These are phyloP conservation scores for Ficedula albicollis DNA, from an alignment of 2,797 vertebrate species.

Conservation along the genomic window DNA sequence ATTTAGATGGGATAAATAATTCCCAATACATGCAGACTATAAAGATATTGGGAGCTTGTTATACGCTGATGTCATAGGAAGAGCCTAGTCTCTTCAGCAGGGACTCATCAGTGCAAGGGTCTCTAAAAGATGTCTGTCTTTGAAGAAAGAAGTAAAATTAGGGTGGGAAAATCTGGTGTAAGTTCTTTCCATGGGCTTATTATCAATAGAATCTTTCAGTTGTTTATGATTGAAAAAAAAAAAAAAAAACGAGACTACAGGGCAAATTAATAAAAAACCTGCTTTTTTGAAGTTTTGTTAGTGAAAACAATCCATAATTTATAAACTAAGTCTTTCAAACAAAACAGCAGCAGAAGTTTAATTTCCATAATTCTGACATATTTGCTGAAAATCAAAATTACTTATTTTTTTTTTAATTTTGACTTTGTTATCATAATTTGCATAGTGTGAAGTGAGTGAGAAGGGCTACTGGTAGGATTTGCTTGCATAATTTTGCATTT, in stretches of 20 bases:
- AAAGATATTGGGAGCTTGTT: conserved; percentile 24
- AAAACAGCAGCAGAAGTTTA: conserved; percentile 39
- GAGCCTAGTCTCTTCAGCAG: neutral
- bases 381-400: conserved; percentile 46
- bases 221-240: conserved; percentile 31
- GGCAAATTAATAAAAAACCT: conserved; percentile 14
- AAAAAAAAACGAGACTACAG: neutral
- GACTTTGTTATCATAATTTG: conserved; percentile 16
- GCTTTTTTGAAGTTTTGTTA: neutral
- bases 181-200: neutral
- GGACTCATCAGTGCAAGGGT: conserved; percentile 14
- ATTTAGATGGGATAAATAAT: conserved; percentile 22
- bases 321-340: conserved; percentile 49
- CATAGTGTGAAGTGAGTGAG: conserved; percentile 18
- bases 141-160: neutral
- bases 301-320: conserved; percentile 20
- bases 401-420: neutral
- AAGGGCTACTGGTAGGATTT: conserved; percentile 27
- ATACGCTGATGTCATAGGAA: conserved; percentile 48
- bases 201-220: conserved; percentile 35
- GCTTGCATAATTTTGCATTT: conserved; percentile 11
- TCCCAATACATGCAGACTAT: conserved; percentile 5
- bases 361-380: conserved; percentile 29
- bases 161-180: neutral
- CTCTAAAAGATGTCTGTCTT: neutral